phyloP scores from a whole-genome alignment of 2,797 vertebrate species.

The Amblyraja radiata region DNA sequence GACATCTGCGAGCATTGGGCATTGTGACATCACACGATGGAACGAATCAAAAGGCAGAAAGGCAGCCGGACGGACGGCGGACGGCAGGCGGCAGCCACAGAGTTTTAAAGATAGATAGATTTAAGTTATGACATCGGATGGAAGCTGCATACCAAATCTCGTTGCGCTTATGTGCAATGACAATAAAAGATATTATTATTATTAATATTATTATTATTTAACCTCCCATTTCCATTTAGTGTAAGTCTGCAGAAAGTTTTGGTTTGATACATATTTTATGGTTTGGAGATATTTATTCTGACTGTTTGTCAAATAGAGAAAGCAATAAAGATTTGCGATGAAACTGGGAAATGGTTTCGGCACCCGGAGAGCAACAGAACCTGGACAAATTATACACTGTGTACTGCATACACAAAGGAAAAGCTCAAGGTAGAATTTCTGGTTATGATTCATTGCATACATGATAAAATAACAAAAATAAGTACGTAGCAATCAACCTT shows the following conservation, averaged over 20 bases:
- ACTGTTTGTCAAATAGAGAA: conserved; percentile 63
- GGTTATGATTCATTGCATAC: not conserved
- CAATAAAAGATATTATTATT: too few relatives aligned
- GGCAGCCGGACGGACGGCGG: too few relatives aligned
- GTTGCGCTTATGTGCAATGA: too few relatives aligned
- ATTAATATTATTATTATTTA: too few relatives aligned
- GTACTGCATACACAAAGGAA: conserved; percentile 71
- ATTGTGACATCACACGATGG: too few relatives aligned
- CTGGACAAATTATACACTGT: conserved; percentile 90
- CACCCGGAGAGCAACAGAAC: conserved; percentile 90
- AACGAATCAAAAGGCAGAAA: too few relatives aligned
- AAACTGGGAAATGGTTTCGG: conserved; percentile 80
- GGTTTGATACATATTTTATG: not conserved
- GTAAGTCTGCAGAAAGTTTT: not conserved
- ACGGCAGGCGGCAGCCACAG: too few relatives aligned
- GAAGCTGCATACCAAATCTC: too few relatives aligned
- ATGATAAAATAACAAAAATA: not conserved
- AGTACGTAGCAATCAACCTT: not conserved
- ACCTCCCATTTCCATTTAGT: not conserved
- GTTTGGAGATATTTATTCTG: not conserved
- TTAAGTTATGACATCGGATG: too few relatives aligned
- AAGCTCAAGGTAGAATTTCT: conserved; percentile 70
- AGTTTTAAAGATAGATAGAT: too few relatives aligned
- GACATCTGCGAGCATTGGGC: too few relatives aligned
- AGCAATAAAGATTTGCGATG: conserved; percentile 84